These are phyloP conservation scores for Spinibarbus caldwelli DNA, from an alignment of 2,797 vertebrate species.

Conservation along the genomic window DNA sequence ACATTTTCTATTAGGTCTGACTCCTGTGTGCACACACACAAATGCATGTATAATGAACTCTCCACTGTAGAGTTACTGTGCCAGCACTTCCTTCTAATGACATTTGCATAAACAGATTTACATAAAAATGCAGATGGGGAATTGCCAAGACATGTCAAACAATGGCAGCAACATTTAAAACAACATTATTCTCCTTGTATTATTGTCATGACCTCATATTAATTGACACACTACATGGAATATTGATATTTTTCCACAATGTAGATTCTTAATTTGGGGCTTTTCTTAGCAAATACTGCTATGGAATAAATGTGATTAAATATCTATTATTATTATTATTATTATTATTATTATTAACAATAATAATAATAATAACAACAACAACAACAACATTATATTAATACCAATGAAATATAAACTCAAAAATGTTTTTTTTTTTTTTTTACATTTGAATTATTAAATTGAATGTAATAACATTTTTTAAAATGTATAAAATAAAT, in stretches of 20 bases:
- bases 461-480: background rate
- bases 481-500: too few species aligned
- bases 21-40: slow-evolving; percentile 63
- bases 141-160: background rate
- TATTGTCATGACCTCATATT: background rate
- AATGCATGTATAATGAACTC: background rate
- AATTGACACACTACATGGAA: background rate
- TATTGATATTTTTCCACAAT: background rate
- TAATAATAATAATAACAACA: too few species aligned
- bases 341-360: background rate
- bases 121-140: background rate
- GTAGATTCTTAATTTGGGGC: background rate
- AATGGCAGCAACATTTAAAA: background rate
- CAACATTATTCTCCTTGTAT: background rate
- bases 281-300: background rate
- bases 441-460: background rate
- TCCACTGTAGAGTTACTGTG: background rate
- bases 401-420: background rate
- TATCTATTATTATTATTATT: background rate
- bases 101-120: background rate
- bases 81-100: background rate
- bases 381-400: background rate
- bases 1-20: slow-evolving; percentile 73
- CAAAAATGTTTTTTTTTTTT: background rate
- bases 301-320: background rate